Evolutionary conservation across 2,113 vertebrate species (phyloP).

Genomic region (Nerophis lumbriciformis): DNA sequence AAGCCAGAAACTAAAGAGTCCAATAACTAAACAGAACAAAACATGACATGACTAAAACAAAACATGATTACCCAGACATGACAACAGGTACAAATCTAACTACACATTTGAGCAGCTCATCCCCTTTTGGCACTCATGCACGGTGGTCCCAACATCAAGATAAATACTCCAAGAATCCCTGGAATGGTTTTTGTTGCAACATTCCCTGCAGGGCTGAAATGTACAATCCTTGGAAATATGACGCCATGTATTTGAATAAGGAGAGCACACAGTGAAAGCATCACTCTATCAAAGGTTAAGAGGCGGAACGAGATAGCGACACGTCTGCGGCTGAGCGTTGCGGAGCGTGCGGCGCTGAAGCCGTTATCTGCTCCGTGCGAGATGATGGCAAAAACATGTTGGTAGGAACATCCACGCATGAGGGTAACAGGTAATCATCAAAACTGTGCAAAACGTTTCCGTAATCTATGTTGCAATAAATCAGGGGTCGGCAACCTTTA

Average conservation of each 20-base stretch:
- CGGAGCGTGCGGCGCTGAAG: constrained; percentile 25
- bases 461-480: too few species aligned
- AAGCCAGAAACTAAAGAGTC: too few species aligned
- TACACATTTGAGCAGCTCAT: neutral
- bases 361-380: constrained; percentile 51
- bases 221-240: constrained; percentile 64
- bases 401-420: constrained; percentile 12
- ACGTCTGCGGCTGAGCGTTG: constrained; percentile 23
- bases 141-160: constrained; percentile 65
- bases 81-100: too few species aligned
- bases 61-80: too few species aligned
- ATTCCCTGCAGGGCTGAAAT: constrained; percentile 59
- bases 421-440: too few species aligned
- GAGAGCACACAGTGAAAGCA: constrained; percentile 48
- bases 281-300: constrained; percentile 58
- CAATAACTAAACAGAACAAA: too few species aligned
- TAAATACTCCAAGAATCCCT: constrained; percentile 64
- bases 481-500: too few species aligned
- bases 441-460: too few species aligned
- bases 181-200: constrained; percentile 70
- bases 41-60: too few species aligned
- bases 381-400: constrained; percentile 31
- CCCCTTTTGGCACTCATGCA: constrained; percentile 29
- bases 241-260: constrained; percentile 55
- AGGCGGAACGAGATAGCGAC: constrained; percentile 54